These are phyloP conservation scores for Daboia siamensis DNA, from an alignment of 2,113 vertebrate genomes.

Conservation along the genomic window DNA sequence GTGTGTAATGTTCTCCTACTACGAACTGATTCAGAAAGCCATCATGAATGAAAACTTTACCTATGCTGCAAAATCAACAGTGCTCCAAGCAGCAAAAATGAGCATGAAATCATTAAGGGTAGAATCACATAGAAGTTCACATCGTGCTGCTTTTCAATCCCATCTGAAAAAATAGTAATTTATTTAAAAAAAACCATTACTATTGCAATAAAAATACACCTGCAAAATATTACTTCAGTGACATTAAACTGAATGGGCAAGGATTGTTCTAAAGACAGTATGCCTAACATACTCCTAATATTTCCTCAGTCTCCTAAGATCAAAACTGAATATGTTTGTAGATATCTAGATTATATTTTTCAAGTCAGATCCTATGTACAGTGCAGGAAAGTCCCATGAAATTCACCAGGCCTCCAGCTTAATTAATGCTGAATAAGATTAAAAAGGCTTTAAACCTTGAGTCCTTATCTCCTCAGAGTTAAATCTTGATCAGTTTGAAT, in stretches of 20 bases:
- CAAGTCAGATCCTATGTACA: neutral
- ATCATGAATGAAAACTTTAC: slow-evolving; percentile 45
- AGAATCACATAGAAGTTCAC: slow-evolving; percentile 75
- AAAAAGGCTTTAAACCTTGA: neutral
- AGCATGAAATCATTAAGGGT: slow-evolving; percentile 79
- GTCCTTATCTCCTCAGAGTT: neutral
- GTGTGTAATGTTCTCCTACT: neutral
- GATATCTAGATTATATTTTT: neutral
- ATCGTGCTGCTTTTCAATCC: slow-evolving; percentile 48
- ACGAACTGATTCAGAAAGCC: neutral
- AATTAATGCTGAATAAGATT: neutral
- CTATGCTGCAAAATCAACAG: slow-evolving; percentile 85
- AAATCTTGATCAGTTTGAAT: neutral
- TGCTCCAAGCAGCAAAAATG: slow-evolving; percentile 76
- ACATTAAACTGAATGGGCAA: neutral
- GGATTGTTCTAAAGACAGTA: neutral
- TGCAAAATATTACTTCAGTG: neutral
- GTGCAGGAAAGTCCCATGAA: neutral
- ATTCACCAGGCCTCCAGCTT: neutral
- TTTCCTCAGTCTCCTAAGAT: neutral
- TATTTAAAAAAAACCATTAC: slow-evolving; percentile 16
- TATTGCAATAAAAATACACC: slow-evolving; percentile 6
- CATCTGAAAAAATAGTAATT: slow-evolving; percentile 69
- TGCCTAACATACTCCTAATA: neutral
- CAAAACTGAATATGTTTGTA: neutral